Evolutionary conservation across 1,140 invertebrate genomes (phyloP), one percentile per base, ranked within the genome.

Genomic region (Drosophila setifemur): DNA sequence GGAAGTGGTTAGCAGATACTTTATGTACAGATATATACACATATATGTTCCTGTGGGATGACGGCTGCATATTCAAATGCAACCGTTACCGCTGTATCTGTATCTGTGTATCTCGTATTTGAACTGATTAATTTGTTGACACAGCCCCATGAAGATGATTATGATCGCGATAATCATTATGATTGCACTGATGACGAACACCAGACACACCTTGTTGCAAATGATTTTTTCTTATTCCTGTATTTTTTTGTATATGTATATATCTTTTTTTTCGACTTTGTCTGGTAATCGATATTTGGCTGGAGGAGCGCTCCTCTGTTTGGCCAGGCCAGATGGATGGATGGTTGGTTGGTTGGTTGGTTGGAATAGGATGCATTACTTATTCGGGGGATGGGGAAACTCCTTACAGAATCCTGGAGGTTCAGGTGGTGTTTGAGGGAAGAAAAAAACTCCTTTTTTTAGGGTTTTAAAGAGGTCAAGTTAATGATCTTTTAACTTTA

Each of bases 101-200:
- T 85, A 64, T 78, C 79, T 69, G 42, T 76, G 57, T 85, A 64
- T 78, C 79, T 79, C 53, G 16, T 83, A 74, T 83, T 83, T 85
- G 79, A 85, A 74, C 78, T 83, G 78, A 83, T 83, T 83, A 83
- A 85, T 78, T 53, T 83, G 70, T 83, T 83, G 79, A 83, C 78
- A 73, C 69, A 82, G 45, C 55, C 35, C 26, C 23, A 44, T 28
- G 39, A 35, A 14, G 49, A 47, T 37, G 50, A 11, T 19, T 21
- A 18, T 33, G 61, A 40, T 61, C 31, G 43, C 23, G 29, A 67
- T 54, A 39, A 45, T 53, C 29, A 37, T 68, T 40, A 39, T 37
- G 45, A 37, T 11, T 39, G 50, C 50, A n/a, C n/a, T n/a, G 48
- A 55, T 68, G 66, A 54, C 45, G 43, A 50, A 37, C 25, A 66